Evolutionary conservation across 2,113 vertebrate species (phyloP).

Genomic region (Xenus cinereus): DNA sequence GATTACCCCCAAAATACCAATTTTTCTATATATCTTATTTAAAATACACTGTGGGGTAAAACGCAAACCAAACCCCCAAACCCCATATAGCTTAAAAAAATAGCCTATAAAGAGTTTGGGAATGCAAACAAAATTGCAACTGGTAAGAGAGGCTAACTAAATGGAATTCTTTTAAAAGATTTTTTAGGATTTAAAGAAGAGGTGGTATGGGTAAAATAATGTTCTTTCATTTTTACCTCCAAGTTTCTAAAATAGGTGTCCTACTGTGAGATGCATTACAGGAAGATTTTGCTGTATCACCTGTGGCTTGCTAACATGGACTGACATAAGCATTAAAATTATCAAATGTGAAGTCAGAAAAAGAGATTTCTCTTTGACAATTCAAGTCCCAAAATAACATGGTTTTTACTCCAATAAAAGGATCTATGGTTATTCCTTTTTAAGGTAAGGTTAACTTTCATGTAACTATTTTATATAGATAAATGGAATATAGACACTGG

Average conservation of each 20-base stretch:
- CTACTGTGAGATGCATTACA: neutral
- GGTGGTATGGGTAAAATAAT: neutral
- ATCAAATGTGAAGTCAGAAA: neutral
- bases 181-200: neutral
- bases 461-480: neutral
- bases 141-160: neutral
- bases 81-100: accelerated
- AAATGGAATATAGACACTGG: neutral
- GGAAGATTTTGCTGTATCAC: neutral
- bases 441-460: neutral
- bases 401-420: neutral
- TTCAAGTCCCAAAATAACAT: neutral
- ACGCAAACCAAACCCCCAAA: neutral
- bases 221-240: neutral
- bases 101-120: neutral
- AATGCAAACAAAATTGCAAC: neutral
- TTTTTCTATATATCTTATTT: neutral
- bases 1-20: neutral
- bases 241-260: neutral
- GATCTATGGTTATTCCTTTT: neutral
- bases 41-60: accelerated
- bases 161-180: neutral
- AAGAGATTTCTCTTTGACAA: neutral
- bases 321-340: neutral
- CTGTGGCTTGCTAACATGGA: neutral